phyloP scores from a whole-genome alignment of 1,140 invertebrate species.

The Prorops nasuta region DNA sequence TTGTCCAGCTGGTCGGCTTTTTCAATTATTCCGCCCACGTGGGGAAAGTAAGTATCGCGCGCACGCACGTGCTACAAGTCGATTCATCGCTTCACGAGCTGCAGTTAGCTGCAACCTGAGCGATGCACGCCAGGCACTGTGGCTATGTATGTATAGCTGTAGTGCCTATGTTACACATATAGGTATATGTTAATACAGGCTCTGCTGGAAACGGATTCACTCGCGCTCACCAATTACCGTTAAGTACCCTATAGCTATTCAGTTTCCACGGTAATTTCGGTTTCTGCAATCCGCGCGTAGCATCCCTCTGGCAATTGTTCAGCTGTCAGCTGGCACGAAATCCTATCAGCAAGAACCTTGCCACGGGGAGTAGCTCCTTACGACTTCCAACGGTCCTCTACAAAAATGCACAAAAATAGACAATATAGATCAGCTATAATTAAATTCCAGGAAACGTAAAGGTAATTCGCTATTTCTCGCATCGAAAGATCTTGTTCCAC shows the following conservation, averaged over 20 bases:
- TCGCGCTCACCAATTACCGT: constrained; percentile 27
- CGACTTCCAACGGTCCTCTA: too few relatives aligned
- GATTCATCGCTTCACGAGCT: too few relatives aligned
- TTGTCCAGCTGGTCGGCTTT: constrained; percentile 11
- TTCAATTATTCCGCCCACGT: constrained; percentile 7
- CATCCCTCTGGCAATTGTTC: constrained; percentile 32
- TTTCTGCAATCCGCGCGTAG: constrained; percentile 27
- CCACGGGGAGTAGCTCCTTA: constrained; percentile 21
- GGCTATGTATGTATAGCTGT: too few relatives aligned
- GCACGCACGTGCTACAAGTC: constrained; percentile 3
- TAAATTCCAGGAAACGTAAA: too few relatives aligned
- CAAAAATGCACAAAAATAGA: too few relatives aligned
- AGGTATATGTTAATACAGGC: not conserved
- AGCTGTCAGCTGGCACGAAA: constrained; percentile 29
- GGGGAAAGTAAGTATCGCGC: constrained; percentile 6
- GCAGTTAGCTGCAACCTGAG: too few relatives aligned
- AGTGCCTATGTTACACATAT: not conserved
- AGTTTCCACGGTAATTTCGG: constrained; percentile 35
- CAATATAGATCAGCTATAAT: too few relatives aligned
- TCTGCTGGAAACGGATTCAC: constrained; percentile 18
- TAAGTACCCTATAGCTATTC: constrained; percentile 23
- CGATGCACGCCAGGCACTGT: too few relatives aligned
- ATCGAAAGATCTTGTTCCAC: too few relatives aligned
- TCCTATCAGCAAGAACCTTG: constrained; percentile 18
- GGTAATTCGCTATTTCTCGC: too few relatives aligned